Evolutionary conservation across 2,797 vertebrate species (phyloP), one percentile per base, ranked within the genome.

Genomic region (Linurgus olivaceus): DNA sequence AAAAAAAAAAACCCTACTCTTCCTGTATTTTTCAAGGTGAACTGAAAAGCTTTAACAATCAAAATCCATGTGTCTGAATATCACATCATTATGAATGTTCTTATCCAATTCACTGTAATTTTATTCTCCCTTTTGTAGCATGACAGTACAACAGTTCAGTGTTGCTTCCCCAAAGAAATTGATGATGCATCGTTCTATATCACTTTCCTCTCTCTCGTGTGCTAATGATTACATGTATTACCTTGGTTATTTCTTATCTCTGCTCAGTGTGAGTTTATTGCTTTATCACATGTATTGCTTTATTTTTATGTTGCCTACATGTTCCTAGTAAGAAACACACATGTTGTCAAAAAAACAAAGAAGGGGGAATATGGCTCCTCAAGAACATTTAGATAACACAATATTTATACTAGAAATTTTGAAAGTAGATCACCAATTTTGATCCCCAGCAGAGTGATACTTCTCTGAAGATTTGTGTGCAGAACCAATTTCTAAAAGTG

Each of bases 11-110:
- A 12, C 11, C 0, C 13, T 67, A 35, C 51, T 67, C 65, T 90
- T 95, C 86, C 93, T 91, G 44, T 91, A 58, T 96, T 94, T 95
- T 95, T 91, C 73, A 86, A 96, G 85, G 96, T 94, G 97, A 97
- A 96, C 84, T 96, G 91, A 95, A 94, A 95, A 96, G 88, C 88
- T 80, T 93, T 93, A 95, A 96, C 62, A 81, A 52, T 63, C 67
- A 71, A 73, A 88, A 86, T 72, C 75, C 50, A 19, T 35, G 1
- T 71, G 57, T 92, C 63, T 66, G 74, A 79, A 65, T 83, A 79
- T 63, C 65, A 76, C 59, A 66, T 68, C 63, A 17, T 61, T 33
- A 72, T 37, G 72, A 74, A 72, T 66, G 40, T 88, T 82, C 48
- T 95, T 72, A 75, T 55, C 9, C 42, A 38, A 63, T 57, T 65